Evolutionary conservation across 2,888 invertebrate species (phyloP), one percentile per base, ranked within the genome.

Genomic region (Eristalis tenax): DNA sequence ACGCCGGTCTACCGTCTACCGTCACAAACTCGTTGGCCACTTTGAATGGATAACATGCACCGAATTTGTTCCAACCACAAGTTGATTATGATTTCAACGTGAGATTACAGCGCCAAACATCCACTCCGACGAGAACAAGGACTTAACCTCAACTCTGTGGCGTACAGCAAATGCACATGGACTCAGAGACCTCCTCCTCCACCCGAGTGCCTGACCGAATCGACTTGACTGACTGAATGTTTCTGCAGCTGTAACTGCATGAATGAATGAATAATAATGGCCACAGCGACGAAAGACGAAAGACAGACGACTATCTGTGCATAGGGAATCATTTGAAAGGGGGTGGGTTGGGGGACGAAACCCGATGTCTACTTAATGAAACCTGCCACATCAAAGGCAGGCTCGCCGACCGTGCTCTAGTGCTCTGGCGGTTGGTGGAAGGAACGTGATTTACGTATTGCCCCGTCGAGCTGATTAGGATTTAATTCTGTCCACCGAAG

Each of bases 21-120:
- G 4, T 26, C 35, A 63, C 43, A 15, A 57, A 59, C 50, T 18
- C 50, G 50, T 50, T 50, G 50, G 50, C 65, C 66, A n/a, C 76
- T 61, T 73, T 77, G 59, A 69, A 75, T 59, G 69, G 77, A 86
- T 59, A 86, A 83, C 86, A 86, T 83, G 75, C 70, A 83, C 78
- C 86, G 75, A 86, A 86, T 86, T 86, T 86, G 86, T 86, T 82
- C 66, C 82, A 83, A 75, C 86, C 73, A 78, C 26, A 13, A 73
- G 28, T 75, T 79, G 83, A 83, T 86, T 78, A 86, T 86, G 83
- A 83, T 86, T 86, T 83, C 78, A 75, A 66, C 50, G 57, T 75
- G n/a, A 63, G 83, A 86, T 86, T 86, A 50, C 18, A 18, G 50
- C 50, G 83, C 78, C 63, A 43, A 66, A 64, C 28, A 64, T 28